These are phyloP conservation scores for Sapayoa aenigma DNA, from an alignment of 2,113 vertebrate species.

Conservation along the genomic window DNA sequence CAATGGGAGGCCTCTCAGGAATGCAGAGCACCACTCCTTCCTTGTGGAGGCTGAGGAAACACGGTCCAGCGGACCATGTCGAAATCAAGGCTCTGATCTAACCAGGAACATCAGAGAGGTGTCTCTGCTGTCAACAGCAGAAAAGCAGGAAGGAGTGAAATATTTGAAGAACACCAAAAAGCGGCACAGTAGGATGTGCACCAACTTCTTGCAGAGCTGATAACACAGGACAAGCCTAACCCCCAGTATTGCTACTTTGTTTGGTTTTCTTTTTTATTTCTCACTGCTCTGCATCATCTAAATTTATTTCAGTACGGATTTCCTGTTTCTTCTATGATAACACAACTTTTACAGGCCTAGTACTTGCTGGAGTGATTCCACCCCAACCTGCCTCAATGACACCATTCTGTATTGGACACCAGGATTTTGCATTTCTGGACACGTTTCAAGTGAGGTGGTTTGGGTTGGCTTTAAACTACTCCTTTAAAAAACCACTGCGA, in stretches of 20 bases:
- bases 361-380: neutral
- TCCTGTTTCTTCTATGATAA: constrained; percentile 12
- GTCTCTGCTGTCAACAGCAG: neutral
- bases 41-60: neutral
- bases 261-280: neutral
- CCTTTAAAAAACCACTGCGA: neutral
- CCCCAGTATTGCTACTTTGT: neutral
- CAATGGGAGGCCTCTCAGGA: neutral
- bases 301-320: neutral
- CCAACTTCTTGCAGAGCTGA: neutral
- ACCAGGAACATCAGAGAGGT: neutral
- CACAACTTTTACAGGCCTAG: neutral
- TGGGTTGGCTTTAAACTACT: constrained; percentile 42
- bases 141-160: neutral
- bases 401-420: constrained; percentile 17
- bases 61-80: neutral
- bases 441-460: constrained; percentile 31
- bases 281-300: neutral
- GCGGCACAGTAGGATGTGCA: neutral
- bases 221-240: neutral
- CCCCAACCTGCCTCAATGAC: constrained; percentile 13
- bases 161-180: neutral
- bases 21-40: neutral
- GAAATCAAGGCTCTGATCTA: neutral
- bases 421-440: constrained; percentile 36